Percentiles rank a stretch among this genome's conserved stretches.
These are phyloP conservation scores for Petrocephalus microphthalmus DNA, from an alignment of 2,113 vertebrate genomes.

Conservation along the genomic window DNA sequence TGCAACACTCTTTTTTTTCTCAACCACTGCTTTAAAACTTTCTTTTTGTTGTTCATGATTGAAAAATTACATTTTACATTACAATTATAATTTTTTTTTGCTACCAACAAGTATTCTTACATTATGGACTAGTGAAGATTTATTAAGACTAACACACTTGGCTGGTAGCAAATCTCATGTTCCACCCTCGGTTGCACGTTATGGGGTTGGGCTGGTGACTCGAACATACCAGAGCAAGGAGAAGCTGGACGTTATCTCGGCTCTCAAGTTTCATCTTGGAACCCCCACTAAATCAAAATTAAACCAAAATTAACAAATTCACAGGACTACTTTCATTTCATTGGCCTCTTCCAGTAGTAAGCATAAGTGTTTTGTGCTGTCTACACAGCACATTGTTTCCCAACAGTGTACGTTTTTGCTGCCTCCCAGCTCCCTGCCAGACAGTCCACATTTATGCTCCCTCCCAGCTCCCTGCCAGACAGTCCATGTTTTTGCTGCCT, in stretches of 20 bases:
- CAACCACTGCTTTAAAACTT: no score
- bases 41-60: not conserved
- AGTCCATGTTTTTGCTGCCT: no score
- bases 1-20: not conserved
- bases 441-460: not conserved
- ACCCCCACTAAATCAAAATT: not conserved
- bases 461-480: not conserved
- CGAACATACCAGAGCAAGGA: not conserved
- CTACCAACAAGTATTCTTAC: not conserved
- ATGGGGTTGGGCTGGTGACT: not conserved
- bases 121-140: not conserved
- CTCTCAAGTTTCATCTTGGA: not conserved
- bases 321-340: not conserved
- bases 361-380: not conserved
- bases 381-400: not conserved
- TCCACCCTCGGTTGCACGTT: not conserved
- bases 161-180: not conserved
- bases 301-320: not conserved
- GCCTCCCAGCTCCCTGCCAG: not conserved
- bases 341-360: not conserved
- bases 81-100: no score
- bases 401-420: not conserved
- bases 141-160: not conserved
- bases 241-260: not conserved
- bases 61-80: not conserved